Conservation (phyloP, 2,888 invertebrate species). For the Euzophera pinguis region DNA sequence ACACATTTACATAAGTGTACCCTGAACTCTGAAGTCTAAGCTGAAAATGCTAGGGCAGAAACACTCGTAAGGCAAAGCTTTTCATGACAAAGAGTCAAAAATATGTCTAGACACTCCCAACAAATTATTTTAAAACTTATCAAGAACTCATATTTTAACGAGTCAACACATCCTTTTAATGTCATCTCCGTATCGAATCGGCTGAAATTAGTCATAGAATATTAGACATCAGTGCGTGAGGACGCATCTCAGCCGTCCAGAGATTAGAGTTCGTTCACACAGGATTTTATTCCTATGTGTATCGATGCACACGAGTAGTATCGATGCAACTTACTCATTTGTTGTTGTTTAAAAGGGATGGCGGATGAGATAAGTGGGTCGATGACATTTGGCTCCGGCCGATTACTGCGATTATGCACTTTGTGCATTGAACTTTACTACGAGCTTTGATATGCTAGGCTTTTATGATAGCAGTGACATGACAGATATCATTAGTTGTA, state of each 20-base stretch:
- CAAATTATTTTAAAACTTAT: not conserved
- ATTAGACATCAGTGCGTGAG: slow-evolving; percentile 33
- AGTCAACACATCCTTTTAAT: not conserved
- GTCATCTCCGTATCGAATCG: not conserved
- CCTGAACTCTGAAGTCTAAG: no score
- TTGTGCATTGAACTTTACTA: slow-evolving; percentile 77
- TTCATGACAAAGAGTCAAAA: no score
- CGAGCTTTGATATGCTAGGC: slow-evolving; percentile 57
- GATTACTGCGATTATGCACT: slow-evolving; percentile 79
- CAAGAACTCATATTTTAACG: not conserved
- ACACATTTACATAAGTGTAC: no score
- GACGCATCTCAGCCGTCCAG: slow-evolving; percentile 59
- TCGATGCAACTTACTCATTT: slow-evolving; percentile 77
- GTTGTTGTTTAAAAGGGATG: slow-evolving; percentile 80
- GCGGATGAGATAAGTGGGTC: slow-evolving; percentile 79
- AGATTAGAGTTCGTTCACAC: slow-evolving; percentile 80
- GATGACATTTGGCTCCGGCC: slow-evolving; percentile 76
- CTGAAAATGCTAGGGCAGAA: no score
- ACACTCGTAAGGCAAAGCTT: no score
- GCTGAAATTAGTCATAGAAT: slow-evolving; percentile 3
- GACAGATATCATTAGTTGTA: not conserved
- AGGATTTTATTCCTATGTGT: slow-evolving; percentile 78
- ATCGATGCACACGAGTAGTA: slow-evolving; percentile 66
- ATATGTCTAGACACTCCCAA: no score
- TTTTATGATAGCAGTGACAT: slow-evolving; percentile 35